Conservation (phyloP, 2,888 invertebrate genomes). For the Pollenia amentaria region DNA sequence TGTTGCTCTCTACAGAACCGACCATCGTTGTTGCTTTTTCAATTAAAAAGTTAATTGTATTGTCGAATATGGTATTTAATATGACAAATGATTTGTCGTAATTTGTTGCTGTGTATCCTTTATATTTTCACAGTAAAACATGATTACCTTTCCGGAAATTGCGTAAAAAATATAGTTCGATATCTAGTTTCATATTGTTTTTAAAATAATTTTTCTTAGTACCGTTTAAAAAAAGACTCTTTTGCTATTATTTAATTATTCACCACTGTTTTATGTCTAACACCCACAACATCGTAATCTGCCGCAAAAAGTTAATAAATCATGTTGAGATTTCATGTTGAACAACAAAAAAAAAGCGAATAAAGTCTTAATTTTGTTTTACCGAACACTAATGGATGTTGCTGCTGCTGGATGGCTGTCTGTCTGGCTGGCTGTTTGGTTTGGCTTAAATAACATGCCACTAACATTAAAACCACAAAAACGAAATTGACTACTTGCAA, state of each 20-base stretch:
- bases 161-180: too few species aligned
- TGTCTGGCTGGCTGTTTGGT: neutral
- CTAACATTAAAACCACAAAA: slow-evolving; percentile 56
- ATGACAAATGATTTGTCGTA: too few species aligned
- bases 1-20: too few species aligned
- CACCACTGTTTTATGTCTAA: slow-evolving; percentile 44
- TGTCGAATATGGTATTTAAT: too few species aligned
- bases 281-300: slow-evolving; percentile 57
- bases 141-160: too few species aligned
- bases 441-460: slow-evolving; percentile 51
- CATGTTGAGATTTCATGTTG: slow-evolving; percentile 50
- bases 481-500: slow-evolving; percentile 56
- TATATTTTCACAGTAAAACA: too few species aligned
- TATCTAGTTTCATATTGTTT: neutral
- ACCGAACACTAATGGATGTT: slow-evolving; percentile 38
- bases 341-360: slow-evolving; percentile 9
- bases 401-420: slow-evolving; percentile 8
- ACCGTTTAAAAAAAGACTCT: neutral
- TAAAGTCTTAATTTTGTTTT: slow-evolving; percentile 49
- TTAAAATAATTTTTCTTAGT: neutral
- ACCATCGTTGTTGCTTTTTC: too few species aligned
- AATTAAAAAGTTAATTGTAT: too few species aligned
- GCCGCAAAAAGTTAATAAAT: slow-evolving; percentile 61
- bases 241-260: slow-evolving; percentile 46
- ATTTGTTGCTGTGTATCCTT: too few species aligned